phyloP scores from a whole-genome alignment of 64 coral and sea anemone species.

The Actinia equina region DNA sequence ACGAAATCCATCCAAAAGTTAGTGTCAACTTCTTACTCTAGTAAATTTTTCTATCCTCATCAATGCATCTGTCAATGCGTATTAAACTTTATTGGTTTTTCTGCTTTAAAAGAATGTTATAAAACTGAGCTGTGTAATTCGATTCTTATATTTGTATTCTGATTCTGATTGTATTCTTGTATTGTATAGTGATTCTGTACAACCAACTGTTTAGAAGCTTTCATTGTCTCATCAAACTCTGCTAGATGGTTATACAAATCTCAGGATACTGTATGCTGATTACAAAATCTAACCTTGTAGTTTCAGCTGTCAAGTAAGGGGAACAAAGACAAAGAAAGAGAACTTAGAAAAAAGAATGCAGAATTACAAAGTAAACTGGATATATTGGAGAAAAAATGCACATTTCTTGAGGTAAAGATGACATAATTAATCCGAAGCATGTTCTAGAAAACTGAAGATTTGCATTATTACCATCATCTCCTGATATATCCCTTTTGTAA shows the following conservation, averaged over 20 bases:
- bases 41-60: background rate
- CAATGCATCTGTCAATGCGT: background rate
- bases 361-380: conserved; percentile 64
- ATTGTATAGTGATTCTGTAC: no score
- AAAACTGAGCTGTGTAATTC: no score
- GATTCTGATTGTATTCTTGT: no score
- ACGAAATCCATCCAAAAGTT: no score
- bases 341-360: conserved; percentile 85
- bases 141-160: no score
- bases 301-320: conserved; percentile 34
- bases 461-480: no score
- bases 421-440: no score
- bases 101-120: no score
- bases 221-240: background rate
- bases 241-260: background rate
- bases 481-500: no score
- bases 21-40: background rate
- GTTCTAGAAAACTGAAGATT: no score
- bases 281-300: background rate
- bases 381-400: conserved; percentile 81
- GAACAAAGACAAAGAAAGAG: conserved; percentile 81
- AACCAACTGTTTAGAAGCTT: no score
- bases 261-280: background rate
- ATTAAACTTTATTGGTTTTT: background rate
- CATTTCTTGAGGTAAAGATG: conserved; percentile 66